Evolutionary conservation across 2,797 vertebrate species (phyloP).

Genomic region (Artibeus lituratus): DNA sequence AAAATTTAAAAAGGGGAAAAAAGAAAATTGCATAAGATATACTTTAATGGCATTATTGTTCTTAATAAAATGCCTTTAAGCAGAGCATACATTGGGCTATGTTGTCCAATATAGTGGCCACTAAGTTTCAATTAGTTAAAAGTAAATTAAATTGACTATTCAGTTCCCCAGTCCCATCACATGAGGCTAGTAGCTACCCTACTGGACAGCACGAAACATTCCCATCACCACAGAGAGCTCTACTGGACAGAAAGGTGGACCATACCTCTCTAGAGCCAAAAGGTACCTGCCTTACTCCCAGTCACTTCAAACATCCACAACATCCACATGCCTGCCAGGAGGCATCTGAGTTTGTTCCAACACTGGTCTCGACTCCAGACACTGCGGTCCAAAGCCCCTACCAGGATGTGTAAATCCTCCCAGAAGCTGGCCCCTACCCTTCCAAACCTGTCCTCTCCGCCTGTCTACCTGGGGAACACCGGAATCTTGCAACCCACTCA

Average conservation of each 20-base stretch:
- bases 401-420: not conserved
- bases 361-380: not conserved
- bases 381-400: not conserved
- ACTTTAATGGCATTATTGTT: not conserved
- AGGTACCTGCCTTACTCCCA: not conserved
- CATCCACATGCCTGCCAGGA: not conserved
- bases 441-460: not conserved
- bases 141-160: not conserved
- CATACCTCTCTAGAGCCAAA: not conserved
- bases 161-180: not conserved
- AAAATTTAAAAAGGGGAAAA: not conserved
- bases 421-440: too few species aligned
- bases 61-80: not conserved
- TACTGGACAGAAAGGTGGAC: not conserved
- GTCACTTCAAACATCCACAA: not conserved
- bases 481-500: too few species aligned
- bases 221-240: not conserved
- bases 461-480: not conserved
- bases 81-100: not conserved
- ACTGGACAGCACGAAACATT: not conserved
- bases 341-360: not conserved
- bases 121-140: not conserved
- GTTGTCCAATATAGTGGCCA: not conserved
- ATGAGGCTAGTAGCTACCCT: too few species aligned
- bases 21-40: not conserved